Percentiles rank a stretch among this genome's conserved stretches.
Evolutionary conservation across 2,888 invertebrate genomes (phyloP).

Genomic region (Pardosa pseudoannulata): DNA sequence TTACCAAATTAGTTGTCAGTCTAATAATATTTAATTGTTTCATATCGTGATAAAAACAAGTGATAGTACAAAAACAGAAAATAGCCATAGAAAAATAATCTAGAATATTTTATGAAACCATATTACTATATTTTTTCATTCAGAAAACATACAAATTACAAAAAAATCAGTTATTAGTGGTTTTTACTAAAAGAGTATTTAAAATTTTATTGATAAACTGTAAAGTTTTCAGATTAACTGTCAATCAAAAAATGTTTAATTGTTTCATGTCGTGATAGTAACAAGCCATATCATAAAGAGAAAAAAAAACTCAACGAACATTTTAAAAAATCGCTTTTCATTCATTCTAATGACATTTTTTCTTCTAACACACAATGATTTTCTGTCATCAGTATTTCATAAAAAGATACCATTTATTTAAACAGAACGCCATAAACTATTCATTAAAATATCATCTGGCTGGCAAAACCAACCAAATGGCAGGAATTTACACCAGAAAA

Average conservation of each 20-base stretch:
- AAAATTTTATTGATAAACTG: no score
- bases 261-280: neutral
- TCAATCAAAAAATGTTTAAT: neutral
- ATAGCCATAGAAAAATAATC: no score
- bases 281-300: neutral
- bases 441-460: conserved; percentile 42
- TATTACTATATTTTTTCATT: no score
- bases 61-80: neutral
- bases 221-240: neutral
- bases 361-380: conserved; percentile 31
- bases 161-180: no score
- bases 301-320: neutral
- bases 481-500: conserved; percentile 14
- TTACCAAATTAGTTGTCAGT: neutral
- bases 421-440: conserved; percentile 17
- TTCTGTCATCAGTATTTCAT: conserved; percentile 36
- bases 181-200: no score
- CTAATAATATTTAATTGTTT: neutral
- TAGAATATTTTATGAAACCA: no score
- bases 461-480: conserved; percentile 25
- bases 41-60: neutral
- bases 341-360: neutral
- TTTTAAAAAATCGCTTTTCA: neutral
- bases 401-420: conserved; percentile 49
- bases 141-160: no score